These are phyloP conservation scores for Paedocypris micromegethes DNA, from an alignment of 2,797 vertebrate genomes.

Conservation along the genomic window DNA sequence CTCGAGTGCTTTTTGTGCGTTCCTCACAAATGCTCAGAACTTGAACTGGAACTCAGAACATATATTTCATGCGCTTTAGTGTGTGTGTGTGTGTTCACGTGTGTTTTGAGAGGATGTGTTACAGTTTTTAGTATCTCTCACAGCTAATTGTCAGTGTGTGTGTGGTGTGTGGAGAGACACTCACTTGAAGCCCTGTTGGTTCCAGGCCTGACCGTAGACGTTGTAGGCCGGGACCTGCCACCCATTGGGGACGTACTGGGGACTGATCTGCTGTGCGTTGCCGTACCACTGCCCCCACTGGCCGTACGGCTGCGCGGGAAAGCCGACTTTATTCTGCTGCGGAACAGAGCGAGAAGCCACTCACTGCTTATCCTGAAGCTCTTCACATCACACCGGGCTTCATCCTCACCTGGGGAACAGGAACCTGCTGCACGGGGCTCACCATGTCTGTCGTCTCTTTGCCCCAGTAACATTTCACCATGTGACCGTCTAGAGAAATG, in stretches of 20 bases:
- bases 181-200: slow-evolving; percentile 96
- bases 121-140: too few species aligned
- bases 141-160: too few species aligned
- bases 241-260: slow-evolving; percentile 91
- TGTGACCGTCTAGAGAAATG: slow-evolving; percentile 87
- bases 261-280: slow-evolving; percentile 84
- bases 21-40: too few species aligned
- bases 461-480: slow-evolving; percentile 98
- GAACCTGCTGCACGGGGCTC: slow-evolving; percentile 85
- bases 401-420: slow-evolving; percentile 66
- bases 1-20: too few species aligned
- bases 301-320: slow-evolving; percentile 84
- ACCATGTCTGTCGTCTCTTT: slow-evolving; percentile 89
- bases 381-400: too few species aligned
- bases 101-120: too few species aligned
- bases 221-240: slow-evolving; percentile 94
- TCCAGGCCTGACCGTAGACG: slow-evolving; percentile 93
- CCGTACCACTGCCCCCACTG: slow-evolving; percentile 98
- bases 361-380: too few species aligned
- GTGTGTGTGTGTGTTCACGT: too few species aligned
- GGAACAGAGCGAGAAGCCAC: not conserved
- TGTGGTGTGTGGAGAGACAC: slow-evolving; percentile 44
- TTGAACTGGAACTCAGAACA: too few species aligned
- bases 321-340: slow-evolving; percentile 75
- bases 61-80: too few species aligned